phyloP scores from a whole-genome alignment of 2,888 invertebrate species.

The Clostera curtula region DNA sequence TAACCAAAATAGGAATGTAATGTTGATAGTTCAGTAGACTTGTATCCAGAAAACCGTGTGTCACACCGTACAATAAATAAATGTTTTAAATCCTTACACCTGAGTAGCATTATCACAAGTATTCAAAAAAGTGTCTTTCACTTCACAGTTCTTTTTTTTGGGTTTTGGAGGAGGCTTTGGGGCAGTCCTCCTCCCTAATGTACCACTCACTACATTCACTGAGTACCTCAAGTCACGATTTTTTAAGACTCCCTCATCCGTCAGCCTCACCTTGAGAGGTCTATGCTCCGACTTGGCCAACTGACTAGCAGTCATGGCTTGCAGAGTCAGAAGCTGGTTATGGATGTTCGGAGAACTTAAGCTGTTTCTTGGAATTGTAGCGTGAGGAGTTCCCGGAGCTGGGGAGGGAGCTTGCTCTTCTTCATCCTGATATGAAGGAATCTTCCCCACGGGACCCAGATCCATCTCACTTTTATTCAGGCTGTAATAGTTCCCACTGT shows the following conservation, averaged over 20 bases:
- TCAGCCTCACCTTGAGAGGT: conserved; percentile 49
- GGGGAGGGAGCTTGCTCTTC: conserved; percentile 70
- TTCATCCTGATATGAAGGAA: conserved; percentile 61
- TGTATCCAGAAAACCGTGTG: conserved; percentile 4
- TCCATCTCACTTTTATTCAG: conserved; percentile 82
- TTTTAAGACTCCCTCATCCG: conserved; percentile 48
- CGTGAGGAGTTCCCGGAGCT: conserved; percentile 68
- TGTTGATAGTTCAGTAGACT: too few species aligned
- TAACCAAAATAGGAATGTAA: too few species aligned
- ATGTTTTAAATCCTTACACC: conserved; percentile 70
- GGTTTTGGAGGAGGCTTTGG: conserved; percentile 88
- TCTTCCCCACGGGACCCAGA: conserved; percentile 70
- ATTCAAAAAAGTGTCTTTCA: conserved; percentile 84
- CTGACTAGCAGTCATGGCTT: conserved; percentile 45
- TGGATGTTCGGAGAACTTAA: conserved; percentile 71
- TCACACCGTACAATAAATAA: conserved; percentile 6
- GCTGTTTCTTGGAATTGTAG: conserved; percentile 62
- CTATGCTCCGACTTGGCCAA: conserved; percentile 48
- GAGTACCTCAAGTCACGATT: conserved; percentile 47
- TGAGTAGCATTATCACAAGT: conserved; percentile 91
- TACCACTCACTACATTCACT: conserved; percentile 49
- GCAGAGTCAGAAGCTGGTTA: conserved; percentile 60
- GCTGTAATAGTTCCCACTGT: conserved; percentile 84
- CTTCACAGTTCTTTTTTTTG: conserved; percentile 79
- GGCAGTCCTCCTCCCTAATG: conserved; percentile 71